phyloP scores from a whole-genome alignment of 2,797 vertebrate species.

The Simalia tracyae region DNA sequence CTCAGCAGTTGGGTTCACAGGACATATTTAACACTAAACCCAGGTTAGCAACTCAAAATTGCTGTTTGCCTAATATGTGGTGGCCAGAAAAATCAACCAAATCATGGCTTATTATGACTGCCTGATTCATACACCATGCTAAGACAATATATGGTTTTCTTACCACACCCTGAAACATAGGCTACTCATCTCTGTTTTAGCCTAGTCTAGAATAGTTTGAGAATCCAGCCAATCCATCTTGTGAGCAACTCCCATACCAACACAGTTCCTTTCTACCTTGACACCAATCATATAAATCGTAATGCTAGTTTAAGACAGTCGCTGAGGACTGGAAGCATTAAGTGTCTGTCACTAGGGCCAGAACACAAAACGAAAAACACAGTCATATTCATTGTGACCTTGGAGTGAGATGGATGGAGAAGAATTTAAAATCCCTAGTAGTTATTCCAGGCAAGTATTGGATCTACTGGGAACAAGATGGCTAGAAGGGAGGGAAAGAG shows the following conservation, averaged over 20 bases:
- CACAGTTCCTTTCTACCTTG: background rate
- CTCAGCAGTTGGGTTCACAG: background rate
- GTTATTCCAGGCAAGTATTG: background rate
- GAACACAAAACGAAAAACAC: background rate
- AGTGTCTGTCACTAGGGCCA: background rate
- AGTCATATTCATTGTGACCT: background rate
- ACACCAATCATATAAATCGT: background rate
- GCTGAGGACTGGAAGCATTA: background rate
- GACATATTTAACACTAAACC: background rate
- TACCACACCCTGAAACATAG: background rate
- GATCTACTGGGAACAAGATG: background rate
- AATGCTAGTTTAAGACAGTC: background rate
- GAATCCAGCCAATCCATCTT: background rate
- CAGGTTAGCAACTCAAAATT: background rate
- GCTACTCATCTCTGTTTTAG: background rate
- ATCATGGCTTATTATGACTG: background rate
- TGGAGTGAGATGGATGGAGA: background rate
- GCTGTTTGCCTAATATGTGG: background rate
- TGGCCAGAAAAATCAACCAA: background rate
- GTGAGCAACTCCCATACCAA: background rate
- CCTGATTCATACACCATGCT: background rate
- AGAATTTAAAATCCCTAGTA: background rate
- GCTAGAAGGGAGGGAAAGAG: too few species aligned
- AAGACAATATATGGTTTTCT: background rate
- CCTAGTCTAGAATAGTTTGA: background rate